Percentiles rank a stretch among this genome's conserved stretches.
These are phyloP conservation scores for Rhinogobius similis DNA, from an alignment of 2,113 vertebrate genomes.

Conservation along the genomic window DNA sequence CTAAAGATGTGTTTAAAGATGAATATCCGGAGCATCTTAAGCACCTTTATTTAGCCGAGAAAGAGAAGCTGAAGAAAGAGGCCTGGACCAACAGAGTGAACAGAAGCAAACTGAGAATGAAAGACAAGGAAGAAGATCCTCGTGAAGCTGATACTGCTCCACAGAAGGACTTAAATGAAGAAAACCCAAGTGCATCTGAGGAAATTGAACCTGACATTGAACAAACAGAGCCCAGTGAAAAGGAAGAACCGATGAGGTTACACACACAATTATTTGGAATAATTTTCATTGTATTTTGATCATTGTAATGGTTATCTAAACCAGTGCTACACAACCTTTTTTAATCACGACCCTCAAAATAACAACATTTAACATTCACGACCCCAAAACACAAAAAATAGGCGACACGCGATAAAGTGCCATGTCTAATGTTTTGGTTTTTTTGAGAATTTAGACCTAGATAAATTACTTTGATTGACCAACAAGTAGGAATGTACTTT, in stretches of 20 bases:
- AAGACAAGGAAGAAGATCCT: slow-evolving; percentile 10
- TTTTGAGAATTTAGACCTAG: too few relatives aligned
- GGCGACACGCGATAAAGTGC: too few relatives aligned
- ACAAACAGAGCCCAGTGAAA: slow-evolving; percentile 4
- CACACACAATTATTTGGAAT: too few relatives aligned
- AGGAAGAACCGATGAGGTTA: slow-evolving; percentile 33
- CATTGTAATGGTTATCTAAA: too few relatives aligned
- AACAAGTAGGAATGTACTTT: too few relatives aligned
- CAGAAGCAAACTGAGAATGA: slow-evolving; percentile 54
- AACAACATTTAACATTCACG: too few relatives aligned
- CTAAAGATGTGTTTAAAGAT: slow-evolving; percentile 73
- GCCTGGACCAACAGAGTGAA: slow-evolving; percentile 56
- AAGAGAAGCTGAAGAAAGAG: slow-evolving; percentile 81
- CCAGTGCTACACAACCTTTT: too few relatives aligned
- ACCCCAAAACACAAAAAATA: too few relatives aligned
- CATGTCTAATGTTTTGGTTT: too few relatives aligned
- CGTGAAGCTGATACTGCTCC: not conserved
- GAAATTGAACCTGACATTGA: slow-evolving; percentile 13
- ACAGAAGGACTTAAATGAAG: slow-evolving; percentile 9
- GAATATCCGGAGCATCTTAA: slow-evolving; percentile 91
- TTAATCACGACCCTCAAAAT: too few relatives aligned
- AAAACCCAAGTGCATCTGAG: slow-evolving; percentile 25
- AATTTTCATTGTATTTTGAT: too few relatives aligned
- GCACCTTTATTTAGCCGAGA: slow-evolving; percentile 92
- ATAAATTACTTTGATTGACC: too few relatives aligned